Evolutionary conservation across 2,797 vertebrate genomes (phyloP).

Genomic region (Notoglanidium macrostoma): DNA sequence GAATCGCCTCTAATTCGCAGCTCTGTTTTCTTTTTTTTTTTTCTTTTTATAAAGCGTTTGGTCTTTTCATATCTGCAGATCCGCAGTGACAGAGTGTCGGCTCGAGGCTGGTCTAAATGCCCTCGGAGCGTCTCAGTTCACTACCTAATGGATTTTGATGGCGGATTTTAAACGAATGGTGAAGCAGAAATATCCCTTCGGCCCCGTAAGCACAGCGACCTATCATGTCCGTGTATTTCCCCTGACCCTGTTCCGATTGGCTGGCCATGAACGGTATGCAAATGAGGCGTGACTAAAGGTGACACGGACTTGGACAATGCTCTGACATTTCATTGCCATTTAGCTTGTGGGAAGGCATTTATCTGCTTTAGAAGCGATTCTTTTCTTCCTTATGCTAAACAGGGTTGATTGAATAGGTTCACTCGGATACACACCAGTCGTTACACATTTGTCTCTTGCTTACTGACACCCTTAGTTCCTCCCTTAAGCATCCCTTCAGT

Average conservation of each 20-base stretch:
- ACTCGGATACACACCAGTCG: slow-evolving; percentile 18
- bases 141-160: slow-evolving; percentile 53
- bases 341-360: slow-evolving; percentile 60
- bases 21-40: slow-evolving; percentile 14
- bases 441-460: slow-evolving; percentile 13
- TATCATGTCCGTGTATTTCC: slow-evolving; percentile 33
- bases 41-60: background rate
- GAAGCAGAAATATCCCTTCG: slow-evolving; percentile 45
- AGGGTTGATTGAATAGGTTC: slow-evolving; percentile 31
- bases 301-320: slow-evolving; percentile 71
- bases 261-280: slow-evolving; percentile 67
- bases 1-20: slow-evolving; percentile 43
- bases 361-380: slow-evolving; percentile 44
- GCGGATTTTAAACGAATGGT: slow-evolving; percentile 48
- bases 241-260: slow-evolving; percentile 43
- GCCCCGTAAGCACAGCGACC: slow-evolving; percentile 37
- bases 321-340: slow-evolving; percentile 80
- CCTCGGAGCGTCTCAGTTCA: slow-evolving; percentile 37
- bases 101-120: slow-evolving; percentile 38
- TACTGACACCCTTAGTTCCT: background rate
- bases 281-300: slow-evolving; percentile 74
- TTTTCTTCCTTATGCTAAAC: slow-evolving; percentile 42
- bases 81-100: slow-evolving; percentile 38
- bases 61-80: slow-evolving; percentile 46
- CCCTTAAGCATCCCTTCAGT: background rate